Base-by-base conservation (phyloP, 2,797 vertebrate genomes). In the Propithecus perrieri region DNA sequence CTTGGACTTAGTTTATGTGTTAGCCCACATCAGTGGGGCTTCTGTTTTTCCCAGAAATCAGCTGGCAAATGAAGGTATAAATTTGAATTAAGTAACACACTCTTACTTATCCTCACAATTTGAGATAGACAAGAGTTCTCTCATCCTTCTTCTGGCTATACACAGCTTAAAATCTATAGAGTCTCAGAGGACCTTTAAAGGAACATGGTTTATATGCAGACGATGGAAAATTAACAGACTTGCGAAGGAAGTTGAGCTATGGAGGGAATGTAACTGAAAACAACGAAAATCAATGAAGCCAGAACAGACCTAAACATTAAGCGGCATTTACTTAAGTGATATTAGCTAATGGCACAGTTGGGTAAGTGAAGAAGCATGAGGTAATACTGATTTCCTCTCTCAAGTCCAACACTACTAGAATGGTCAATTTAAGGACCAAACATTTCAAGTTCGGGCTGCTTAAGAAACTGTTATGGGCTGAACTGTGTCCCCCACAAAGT, bases 231-330 rank as follows among this genome's bases (percentile, higher is more conserved):
- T 63, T 80, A 89, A 79, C 41, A 74, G 65, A 85, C 22, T 76
- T 46, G 59, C 72, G 35, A 88, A 94, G 59, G 65, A 76, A 93
- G 48, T 30, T 86, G 92, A 95, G 35, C 18, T n/a, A 35, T 4
- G n/a, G 55, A 85, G 71, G 65, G 38, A 76, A 50, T 61, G 61
- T 95, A 95, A 94, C 71, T 69, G 71, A 89, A 97, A 87, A 94
- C 75, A 86, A 79, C 43, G 91, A 89, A 86, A 94, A 95, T 96
- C 75, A 92, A 43, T 86, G 75, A 75, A 61, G 48, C 65, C 48
- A 87, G 76, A 92, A 53, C 14, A 92, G 78, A 88, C 18, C 30
- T 63, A 90, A 95, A 65, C 85, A 90, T 84, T 33, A 79, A 92
- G 35, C 2, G 3, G 72, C 78, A 93, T 84, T 94, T 67, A 93